Base-by-base conservation (phyloP, 2,113 vertebrate genomes). In the Halichoeres trimaculatus region DNA sequence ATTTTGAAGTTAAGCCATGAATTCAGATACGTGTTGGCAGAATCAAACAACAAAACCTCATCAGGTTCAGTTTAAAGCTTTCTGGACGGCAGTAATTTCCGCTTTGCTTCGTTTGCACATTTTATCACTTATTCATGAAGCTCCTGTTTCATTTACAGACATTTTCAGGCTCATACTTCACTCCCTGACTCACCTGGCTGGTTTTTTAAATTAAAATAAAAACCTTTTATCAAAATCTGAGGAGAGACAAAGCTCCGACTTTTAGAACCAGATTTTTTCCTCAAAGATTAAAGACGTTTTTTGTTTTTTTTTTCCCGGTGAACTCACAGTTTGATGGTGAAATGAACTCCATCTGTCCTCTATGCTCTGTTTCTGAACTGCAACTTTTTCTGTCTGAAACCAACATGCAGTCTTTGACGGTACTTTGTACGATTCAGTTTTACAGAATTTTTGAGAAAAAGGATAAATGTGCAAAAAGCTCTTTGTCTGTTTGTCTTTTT, bases 151-250 rank as follows among this genome's bases (percentile, higher is more conserved):
- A 58, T 53, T 36, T 34, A 41, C 47, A 94, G 91, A n/a, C 93
- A 93, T 88, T 88, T 89, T 85, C 87, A 90, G 91, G 89, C 93
- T 92, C 90, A 94, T 95, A 95, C 95, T 96, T 96, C 95, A 95
- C 95, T 96, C 94, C 95, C 95, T 91, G 59, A 64, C 60, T 63
- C 74, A 71, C 57, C 79, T 57, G 47, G 54, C 75, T 48, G 78
- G 58, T 66, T 72, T 74, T 74, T 43, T 50, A 65, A 17, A 73
- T 85, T 78, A 76, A 58, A 76, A 85, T 53, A 71, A 60, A 26
- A 35, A 64, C 74, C 74, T 74, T 38, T 58, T 64, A 59, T 36
- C 68, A 67, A 52, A 62, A 24, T 69, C 73, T 73, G 52, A 80
- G 52, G 67, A 71, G 43, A 70, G 51, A 43, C 70, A 58, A 11